Base-by-base conservation (phyloP, 1,140 invertebrate species). In the Drosophila simulans region DNA sequence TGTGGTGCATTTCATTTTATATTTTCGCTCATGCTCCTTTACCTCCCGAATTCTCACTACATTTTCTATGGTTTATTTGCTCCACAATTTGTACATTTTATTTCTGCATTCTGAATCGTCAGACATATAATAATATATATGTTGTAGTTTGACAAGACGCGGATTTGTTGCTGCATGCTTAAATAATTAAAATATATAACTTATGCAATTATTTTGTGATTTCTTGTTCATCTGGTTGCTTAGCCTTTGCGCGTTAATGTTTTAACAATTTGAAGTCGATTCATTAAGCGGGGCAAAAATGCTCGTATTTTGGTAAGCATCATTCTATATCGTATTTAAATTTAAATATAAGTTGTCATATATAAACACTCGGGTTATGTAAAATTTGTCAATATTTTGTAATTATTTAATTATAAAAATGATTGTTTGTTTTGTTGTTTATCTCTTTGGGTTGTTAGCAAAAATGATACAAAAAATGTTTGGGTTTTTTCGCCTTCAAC, bases 41-140 rank as follows among this genome's bases (percentile, higher is more conserved):
- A 20, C 20, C 43, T 31, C 48, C 45, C 56, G 20, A 70, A 70
- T 70, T 70, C 66, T 70, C 64, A 70, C 66, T 70, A 70, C 64
- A 70, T 70, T 70, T 70, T 70, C 66, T 70, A 70, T 70, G 56
- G 51, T 70, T 70, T 57, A 80, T 76, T 80, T 89, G 65, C 76
- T 89, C 83, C 83, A 86, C 76, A 88, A 89, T 89, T 89, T 89
- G 84, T 89, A 89, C 84, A 89, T 89, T 89, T 84, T 89, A 83
- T 89, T 88, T 89, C 72, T 76, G 53, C 72, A 56, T 65, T 69
- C 83, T 75, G 74, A 71, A 65, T 59, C 48, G 62, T 63, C 78
- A 68, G 54, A 79, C 39, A 60, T 65, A 79, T 69, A 76, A 68
- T 74, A 57, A 62, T 48, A 39, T 53, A 66, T 73, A 54, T 77